Percentiles rank a stretch among this genome's conserved stretches.
Conservation (phyloP, 2,888 invertebrate genomes). For the Kuschelorhynchus macadamiae region DNA sequence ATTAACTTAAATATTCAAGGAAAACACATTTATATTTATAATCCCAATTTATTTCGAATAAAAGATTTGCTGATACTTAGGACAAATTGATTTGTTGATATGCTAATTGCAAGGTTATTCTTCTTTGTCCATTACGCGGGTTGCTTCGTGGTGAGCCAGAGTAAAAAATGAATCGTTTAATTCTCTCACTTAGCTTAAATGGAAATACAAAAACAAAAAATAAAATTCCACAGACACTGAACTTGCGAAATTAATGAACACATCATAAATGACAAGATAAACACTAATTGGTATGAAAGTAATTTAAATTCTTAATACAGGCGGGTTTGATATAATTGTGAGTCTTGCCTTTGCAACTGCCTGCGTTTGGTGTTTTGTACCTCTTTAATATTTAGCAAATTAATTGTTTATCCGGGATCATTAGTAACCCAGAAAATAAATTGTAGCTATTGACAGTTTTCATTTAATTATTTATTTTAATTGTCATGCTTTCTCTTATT, state of each 20-base stretch:
- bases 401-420: no score
- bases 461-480: no score
- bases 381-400: no score
- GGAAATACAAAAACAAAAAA: constrained; percentile 37
- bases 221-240: constrained; percentile 37
- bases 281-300: constrained; percentile 49
- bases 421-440: no score
- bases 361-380: constrained; percentile 13
- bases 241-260: constrained; percentile 50
- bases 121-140: constrained; percentile 4
- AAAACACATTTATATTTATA: not conserved
- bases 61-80: not conserved
- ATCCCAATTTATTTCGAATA: not conserved
- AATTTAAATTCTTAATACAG: constrained; percentile 47
- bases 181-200: constrained; percentile 33
- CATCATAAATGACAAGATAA: constrained; percentile 53
- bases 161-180: constrained; percentile 37
- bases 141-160: constrained; percentile 10
- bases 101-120: constrained; percentile 9
- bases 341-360: constrained; percentile 23
- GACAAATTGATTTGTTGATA: constrained; percentile 16
- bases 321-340: constrained; percentile 33
- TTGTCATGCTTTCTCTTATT: no score
- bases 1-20: not conserved
- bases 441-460: no score